These are phyloP conservation scores for Holacanthus passer DNA, from an alignment of 2,113 vertebrate genomes.

Conservation along the genomic window DNA sequence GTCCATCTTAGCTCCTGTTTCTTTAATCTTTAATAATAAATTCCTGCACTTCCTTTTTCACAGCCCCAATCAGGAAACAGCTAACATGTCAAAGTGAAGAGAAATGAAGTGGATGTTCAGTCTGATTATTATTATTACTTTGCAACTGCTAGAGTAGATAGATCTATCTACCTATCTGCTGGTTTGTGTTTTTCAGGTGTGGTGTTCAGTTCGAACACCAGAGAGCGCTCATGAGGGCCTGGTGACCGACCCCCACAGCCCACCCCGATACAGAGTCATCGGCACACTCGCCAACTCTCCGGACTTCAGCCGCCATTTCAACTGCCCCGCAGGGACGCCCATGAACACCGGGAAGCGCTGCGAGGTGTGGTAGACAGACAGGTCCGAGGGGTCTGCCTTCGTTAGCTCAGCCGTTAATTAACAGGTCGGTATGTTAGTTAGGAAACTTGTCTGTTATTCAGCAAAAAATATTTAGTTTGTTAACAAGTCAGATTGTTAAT, in stretches of 20 bases:
- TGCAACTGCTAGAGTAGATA: too few relatives aligned
- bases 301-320: slow-evolving; percentile 94
- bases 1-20: too few relatives aligned
- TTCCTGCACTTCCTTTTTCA: too few relatives aligned
- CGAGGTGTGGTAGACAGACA: slow-evolving; percentile 92
- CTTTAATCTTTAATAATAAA: too few relatives aligned
- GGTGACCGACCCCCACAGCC: slow-evolving; percentile 97
- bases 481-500: not conserved
- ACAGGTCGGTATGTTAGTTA: slow-evolving; percentile 6
- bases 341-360: slow-evolving; percentile 97
- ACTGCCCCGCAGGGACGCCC: slow-evolving; percentile 89
- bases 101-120: too few relatives aligned
- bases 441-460: not conserved
- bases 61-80: too few relatives aligned
- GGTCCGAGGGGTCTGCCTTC: not conserved
- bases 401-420: not conserved
- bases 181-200: slow-evolving; percentile 86
- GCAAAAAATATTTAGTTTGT: not conserved
- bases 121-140: too few relatives aligned
- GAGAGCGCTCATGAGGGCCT: slow-evolving; percentile 98
- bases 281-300: slow-evolving; percentile 97
- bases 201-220: slow-evolving; percentile 96
- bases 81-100: too few relatives aligned
- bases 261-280: slow-evolving; percentile 93
- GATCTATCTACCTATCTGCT: too few relatives aligned